Percentiles rank a stretch among this genome's conserved stretches.
phyloP scores from a whole-genome alignment of 1,140 invertebrate species.

The Apocrypta bakeri region DNA sequence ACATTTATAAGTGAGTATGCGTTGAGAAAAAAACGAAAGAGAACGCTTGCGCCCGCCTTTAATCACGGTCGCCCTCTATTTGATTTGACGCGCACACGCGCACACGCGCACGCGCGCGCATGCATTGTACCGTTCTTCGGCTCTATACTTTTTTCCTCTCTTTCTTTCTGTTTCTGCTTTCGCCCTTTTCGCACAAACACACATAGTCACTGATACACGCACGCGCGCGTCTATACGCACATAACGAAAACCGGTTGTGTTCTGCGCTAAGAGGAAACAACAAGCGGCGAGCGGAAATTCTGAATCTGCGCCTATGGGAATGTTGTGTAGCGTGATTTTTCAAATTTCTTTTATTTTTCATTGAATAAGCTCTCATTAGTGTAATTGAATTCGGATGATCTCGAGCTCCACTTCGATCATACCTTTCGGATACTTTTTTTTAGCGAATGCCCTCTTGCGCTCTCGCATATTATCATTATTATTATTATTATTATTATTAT shows the following conservation, averaged over 20 bases:
- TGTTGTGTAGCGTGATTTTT: neutral
- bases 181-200: neutral
- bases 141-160: slow-evolving; percentile 21
- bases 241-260: neutral
- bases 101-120: too few species aligned
- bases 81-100: neutral
- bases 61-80: neutral
- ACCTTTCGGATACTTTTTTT: too few species aligned
- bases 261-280: neutral
- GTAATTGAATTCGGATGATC: neutral
- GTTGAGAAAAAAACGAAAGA: neutral
- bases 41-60: neutral
- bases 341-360: neutral
- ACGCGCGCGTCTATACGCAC: too few species aligned
- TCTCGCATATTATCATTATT: neutral
- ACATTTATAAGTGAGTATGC: neutral
- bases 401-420: too few species aligned
- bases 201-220: too few species aligned
- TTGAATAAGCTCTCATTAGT: too few species aligned
- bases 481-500: too few species aligned
- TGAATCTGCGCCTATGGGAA: neutral
- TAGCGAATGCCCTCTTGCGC: neutral
- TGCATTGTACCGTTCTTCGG: neutral
- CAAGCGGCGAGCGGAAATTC: neutral
- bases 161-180: slow-evolving; percentile 1